Base-by-base conservation (phyloP, 2,797 vertebrate species). In the Artibeus jamaicensis region DNA sequence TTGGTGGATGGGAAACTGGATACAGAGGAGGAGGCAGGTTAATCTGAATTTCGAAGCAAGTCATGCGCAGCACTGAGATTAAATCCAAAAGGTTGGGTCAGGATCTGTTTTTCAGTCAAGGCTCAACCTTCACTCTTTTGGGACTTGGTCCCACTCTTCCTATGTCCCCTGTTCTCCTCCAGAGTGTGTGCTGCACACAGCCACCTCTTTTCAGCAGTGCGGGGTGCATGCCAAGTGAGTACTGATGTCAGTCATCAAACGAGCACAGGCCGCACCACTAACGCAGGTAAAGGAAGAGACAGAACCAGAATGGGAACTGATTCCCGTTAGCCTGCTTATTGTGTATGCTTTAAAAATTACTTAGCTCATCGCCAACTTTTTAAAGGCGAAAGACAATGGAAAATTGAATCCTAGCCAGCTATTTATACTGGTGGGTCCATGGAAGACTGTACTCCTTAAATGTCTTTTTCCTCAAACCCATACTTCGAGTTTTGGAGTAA, bases 231-330 rank as follows among this genome's bases (percentile, higher is more conserved):
- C 7, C 6, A 65, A 95, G 29, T n/a, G 50, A 44, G 19, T 86
- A 32, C 0, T 9, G 29, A 55, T 19, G 24, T 68, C 46, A 73
- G 32, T 91, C 86, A 92, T 29, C 59, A 94, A 77, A 29, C 26
- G 74, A 90, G 24, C 39, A 78, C 2, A 67, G 42, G 82, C 15
- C 0, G 50, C 85, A 59, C 26, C 55, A 79, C 65, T 93, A 90
- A 83, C 55, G 8, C 39, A 90, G 68, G 62, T 55, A 50, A 96
- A 92, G 21, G 12, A 85, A 91, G 39, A 34, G n/a, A 78, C 21
- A 97, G 95, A 97, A 86, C 16, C 18, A 46, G 26, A 76, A 89
- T 29, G 26, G 53, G 67, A 78, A 94, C 48, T 32, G 57, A 92
- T 71, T 96, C 83, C 29, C 68, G 65, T 91, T 50, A 82, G 71